Evolutionary conservation across 2,888 invertebrate genomes (phyloP).

Genomic region (Biston betularia): DNA sequence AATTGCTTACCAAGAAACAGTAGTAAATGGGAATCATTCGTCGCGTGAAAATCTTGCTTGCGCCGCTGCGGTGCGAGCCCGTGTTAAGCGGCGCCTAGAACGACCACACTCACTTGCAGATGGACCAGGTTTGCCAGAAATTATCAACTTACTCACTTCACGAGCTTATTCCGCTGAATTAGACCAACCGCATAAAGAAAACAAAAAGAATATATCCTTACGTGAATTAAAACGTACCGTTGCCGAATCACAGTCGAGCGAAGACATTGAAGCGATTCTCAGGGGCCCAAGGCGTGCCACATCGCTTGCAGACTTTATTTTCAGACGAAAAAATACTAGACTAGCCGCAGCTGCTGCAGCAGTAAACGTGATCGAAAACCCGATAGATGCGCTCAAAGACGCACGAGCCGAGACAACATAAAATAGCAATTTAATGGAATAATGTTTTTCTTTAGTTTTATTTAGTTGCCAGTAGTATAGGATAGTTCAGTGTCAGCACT

Average conservation of each 20-base stretch:
- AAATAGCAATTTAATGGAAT: not conserved
- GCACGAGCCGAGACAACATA: slow-evolving; percentile 12
- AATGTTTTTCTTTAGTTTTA: not conserved
- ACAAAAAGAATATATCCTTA: slow-evolving; percentile 53
- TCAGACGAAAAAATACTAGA: slow-evolving; percentile 50
- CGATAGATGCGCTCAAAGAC: slow-evolving; percentile 64
- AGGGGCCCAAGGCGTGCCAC: slow-evolving; percentile 52
- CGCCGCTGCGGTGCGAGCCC: slow-evolving; percentile 65
- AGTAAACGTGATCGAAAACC: slow-evolving; percentile 73
- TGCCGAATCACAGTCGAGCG: slow-evolving; percentile 60
- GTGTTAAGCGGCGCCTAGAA: slow-evolving; percentile 62
- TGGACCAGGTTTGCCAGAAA: slow-evolving; percentile 55
- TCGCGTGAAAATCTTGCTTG: slow-evolving; percentile 64
- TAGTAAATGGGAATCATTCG: not conserved
- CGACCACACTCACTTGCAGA: slow-evolving; percentile 73
- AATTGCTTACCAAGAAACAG: slow-evolving; percentile 28
- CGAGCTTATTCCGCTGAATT: slow-evolving; percentile 64
- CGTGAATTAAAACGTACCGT: slow-evolving; percentile 50
- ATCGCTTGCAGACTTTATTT: slow-evolving; percentile 64
- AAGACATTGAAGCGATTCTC: slow-evolving; percentile 23
- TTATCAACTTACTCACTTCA: slow-evolving; percentile 59
- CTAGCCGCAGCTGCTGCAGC: slow-evolving; percentile 38
- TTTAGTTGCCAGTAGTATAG: not conserved
- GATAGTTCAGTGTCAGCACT: too few relatives aligned
- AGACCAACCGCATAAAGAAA: slow-evolving; percentile 43